Conservation (phyloP, 2,888 invertebrate species). For the Xestobium rufovillosum region DNA sequence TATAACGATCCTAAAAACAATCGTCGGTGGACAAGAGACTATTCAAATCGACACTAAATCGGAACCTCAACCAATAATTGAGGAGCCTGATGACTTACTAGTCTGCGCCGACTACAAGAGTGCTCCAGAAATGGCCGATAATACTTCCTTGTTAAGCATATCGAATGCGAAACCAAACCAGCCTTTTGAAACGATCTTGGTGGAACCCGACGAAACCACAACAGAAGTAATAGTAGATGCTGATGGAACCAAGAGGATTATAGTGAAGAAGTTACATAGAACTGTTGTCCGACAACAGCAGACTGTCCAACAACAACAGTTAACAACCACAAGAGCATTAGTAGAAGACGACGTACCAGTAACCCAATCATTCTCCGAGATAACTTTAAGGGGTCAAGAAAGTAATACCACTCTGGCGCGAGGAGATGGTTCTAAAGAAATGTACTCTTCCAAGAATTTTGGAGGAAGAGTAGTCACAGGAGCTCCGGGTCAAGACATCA, state of each 20-base stretch:
- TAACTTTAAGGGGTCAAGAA: slow-evolving; percentile 56
- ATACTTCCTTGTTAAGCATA: slow-evolving; percentile 62
- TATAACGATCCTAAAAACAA: slow-evolving; percentile 58
- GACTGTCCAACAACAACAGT: slow-evolving; percentile 55
- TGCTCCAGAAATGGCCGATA: slow-evolving; percentile 44
- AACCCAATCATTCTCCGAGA: slow-evolving; percentile 44
- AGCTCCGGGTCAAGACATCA: slow-evolving; percentile 55
- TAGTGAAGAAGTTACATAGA: slow-evolving; percentile 64
- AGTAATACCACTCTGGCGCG: slow-evolving; percentile 51
- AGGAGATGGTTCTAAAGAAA: slow-evolving; percentile 56
- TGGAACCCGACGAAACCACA: slow-evolving; percentile 75
- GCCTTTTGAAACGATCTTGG: slow-evolving; percentile 72
- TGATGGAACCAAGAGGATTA: slow-evolving; percentile 73
- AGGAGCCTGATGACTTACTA: slow-evolving; percentile 53
- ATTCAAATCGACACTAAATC: slow-evolving; percentile 63
- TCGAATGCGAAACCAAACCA: slow-evolving; percentile 62
- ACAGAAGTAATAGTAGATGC: slow-evolving; percentile 75
- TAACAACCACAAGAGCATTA: slow-evolving; percentile 50
- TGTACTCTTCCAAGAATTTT: slow-evolving; percentile 55
- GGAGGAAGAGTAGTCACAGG: slow-evolving; percentile 58
- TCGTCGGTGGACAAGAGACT: slow-evolving; percentile 58
- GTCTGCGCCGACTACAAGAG: slow-evolving; percentile 67
- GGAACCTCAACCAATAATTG: slow-evolving; percentile 44
- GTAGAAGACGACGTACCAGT: slow-evolving; percentile 50
- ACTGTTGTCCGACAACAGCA: slow-evolving; percentile 62